Evolutionary conservation across 2,888 invertebrate species (phyloP), one percentile per base, ranked within the genome.

Genomic region (Perizoma flavofasciatum): DNA sequence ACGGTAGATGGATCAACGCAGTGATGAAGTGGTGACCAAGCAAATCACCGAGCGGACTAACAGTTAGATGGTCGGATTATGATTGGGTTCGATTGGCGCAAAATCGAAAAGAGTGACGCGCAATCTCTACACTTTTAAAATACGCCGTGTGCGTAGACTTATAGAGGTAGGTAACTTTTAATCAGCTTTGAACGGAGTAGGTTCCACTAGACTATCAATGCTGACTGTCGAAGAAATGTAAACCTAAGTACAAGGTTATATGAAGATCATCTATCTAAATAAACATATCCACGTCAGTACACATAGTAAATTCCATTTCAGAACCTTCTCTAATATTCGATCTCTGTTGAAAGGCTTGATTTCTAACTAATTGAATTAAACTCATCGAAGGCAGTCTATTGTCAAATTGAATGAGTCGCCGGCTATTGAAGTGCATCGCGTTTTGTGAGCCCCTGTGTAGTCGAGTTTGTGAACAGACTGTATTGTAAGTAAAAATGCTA

Each of bases 361-460:
- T 46, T 22, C 22, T 22, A 22, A 52, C 54, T 62, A 56, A 67
- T 67, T 67, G 57, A 59, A 62, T 58, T 55, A 55, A 64, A 67
- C 63, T 44, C 49, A 46, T 65, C 60, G 53, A 49, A 58, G 50
- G 55, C 49, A 56, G 56, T 43, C 49, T 41, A 63, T 67, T 65
- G 67, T 63, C 50, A 58, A 34, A 61, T 51, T 54, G 58, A 60
- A 62, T 55, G 59, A 56, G 33, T n/a, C 48, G 49, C 34, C 49
- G 49, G 35, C 59, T 49, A 65, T 67, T 63, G 51, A 63, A 50
- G 56, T 49, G 49, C 55, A 49, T 61, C 50, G 35, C 49, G 49
- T 43, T 53, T 52, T 54, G 49, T 49, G 59, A 41, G 49, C 54
- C 53, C 46, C 45, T 58, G 55, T 59, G 50, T 53, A 58, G 44